Percentiles rank a stretch among this genome's conserved stretches.
phyloP scores from a whole-genome alignment of 2,797 vertebrate genomes.

The Sebastes vulpes region DNA sequence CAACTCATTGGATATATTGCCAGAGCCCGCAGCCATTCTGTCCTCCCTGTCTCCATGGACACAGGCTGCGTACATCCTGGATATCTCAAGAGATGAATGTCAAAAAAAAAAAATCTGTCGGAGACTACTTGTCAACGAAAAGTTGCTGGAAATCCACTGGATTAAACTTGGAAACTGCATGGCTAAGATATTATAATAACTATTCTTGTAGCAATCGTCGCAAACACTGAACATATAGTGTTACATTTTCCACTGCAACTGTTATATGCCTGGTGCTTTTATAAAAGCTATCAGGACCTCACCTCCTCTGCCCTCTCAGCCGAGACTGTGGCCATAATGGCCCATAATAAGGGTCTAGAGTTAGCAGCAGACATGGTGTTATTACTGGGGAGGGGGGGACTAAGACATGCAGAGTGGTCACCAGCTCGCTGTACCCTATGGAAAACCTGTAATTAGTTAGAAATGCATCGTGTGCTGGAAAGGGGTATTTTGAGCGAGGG shows the following conservation, averaged over 20 bases:
- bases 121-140: slow-evolving; percentile 35
- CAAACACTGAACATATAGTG: slow-evolving; percentile 13
- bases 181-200: background rate
- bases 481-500: slow-evolving; percentile 75
- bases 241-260: slow-evolving; percentile 27
- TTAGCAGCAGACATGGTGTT: slow-evolving; percentile 74
- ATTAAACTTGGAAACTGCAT: background rate
- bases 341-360: slow-evolving; percentile 78
- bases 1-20: slow-evolving; percentile 46
- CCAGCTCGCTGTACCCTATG: slow-evolving; percentile 54
- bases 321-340: slow-evolving; percentile 78
- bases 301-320: slow-evolving; percentile 74
- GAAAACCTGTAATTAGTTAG: slow-evolving; percentile 82
- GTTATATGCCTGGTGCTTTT: slow-evolving; percentile 58
- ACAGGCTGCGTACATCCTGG: slow-evolving; percentile 44
- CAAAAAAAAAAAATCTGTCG: background rate
- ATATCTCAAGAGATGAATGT: slow-evolving; percentile 44
- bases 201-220: background rate
- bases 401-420: slow-evolving; percentile 74
- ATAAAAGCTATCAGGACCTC: slow-evolving; percentile 71
- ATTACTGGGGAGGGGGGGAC: slow-evolving; percentile 58
- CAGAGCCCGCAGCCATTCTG: slow-evolving; percentile 57
- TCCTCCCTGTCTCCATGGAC: slow-evolving; percentile 65
- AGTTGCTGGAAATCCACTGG: slow-evolving; percentile 16
- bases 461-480: slow-evolving; percentile 70